phyloP scores from a whole-genome alignment of 2,113 vertebrate genomes.

The Nyctereutes procyonoides region DNA sequence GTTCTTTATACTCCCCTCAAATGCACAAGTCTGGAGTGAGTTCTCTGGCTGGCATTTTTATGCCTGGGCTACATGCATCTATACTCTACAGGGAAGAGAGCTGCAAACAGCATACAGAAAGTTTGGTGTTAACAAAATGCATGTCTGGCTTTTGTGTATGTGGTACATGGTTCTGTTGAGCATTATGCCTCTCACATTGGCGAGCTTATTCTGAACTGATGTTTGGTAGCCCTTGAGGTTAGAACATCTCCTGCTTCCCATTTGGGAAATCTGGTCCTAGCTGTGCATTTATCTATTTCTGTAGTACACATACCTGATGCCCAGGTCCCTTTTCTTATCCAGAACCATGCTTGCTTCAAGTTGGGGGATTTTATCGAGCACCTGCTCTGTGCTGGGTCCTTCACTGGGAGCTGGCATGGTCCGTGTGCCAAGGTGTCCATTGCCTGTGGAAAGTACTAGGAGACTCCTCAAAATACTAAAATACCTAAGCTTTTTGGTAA shows the following conservation, averaged over 20 bases:
- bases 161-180: background rate
- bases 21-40: too few relatives aligned
- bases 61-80: accelerated
- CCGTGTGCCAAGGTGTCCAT: accelerated
- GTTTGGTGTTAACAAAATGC: background rate
- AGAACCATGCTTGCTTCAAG: slow-evolving; percentile 27
- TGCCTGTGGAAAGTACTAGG: background rate
- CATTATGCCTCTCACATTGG: accelerated
- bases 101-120: background rate
- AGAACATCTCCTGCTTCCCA: background rate
- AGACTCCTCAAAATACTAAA: slow-evolving; percentile 41
- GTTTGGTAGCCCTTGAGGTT: background rate
- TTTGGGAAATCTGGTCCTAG: background rate
- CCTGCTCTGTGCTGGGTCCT: background rate
- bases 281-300: accelerated
- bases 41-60: background rate
- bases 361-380: background rate
- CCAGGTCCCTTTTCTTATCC: background rate
- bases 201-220: background rate
- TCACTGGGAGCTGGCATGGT: background rate
- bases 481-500: slow-evolving; percentile 59
- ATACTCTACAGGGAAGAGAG: background rate
- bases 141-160: background rate
- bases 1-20: background rate
- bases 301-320: accelerated